phyloP scores from a whole-genome alignment of 2,113 vertebrate species.

The Brachypodius melanocephalos region DNA sequence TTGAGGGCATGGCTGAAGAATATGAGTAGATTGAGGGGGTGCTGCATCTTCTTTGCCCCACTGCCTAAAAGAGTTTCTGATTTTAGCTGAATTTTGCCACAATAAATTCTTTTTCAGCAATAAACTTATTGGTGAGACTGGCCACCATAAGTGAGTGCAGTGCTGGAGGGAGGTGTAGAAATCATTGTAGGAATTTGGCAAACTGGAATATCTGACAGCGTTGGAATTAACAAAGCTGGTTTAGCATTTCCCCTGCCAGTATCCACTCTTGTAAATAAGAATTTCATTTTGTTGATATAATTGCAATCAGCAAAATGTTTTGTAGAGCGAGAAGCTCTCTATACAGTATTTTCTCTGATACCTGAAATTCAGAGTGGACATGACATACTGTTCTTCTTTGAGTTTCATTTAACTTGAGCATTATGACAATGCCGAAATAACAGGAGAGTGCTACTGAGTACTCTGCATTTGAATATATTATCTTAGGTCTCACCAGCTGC shows the following conservation, averaged over 20 bases:
- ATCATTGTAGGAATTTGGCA: not conserved
- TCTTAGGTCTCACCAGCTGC: not conserved
- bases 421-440: not conserved
- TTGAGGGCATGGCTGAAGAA: not conserved
- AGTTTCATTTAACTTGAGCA: not conserved
- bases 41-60: not conserved
- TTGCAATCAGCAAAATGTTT: not conserved
- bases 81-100: not conserved
- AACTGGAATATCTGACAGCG: not conserved
- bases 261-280: constrained; percentile 6
- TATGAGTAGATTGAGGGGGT: not conserved
- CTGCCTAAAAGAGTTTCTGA: not conserved
- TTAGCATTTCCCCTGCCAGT: constrained; percentile 11
- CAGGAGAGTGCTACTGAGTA: not conserved
- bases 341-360: not conserved
- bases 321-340: not conserved
- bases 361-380: not conserved
- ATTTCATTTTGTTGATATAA: not conserved
- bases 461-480: not conserved
- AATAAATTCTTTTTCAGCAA: not conserved
- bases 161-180: not conserved
- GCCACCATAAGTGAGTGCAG: not conserved
- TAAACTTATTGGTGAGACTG: not conserved
- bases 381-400: not conserved
- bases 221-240: constrained; percentile 14